Conservation (phyloP, 1,140 invertebrate genomes). For the silkworm (Bombyx mori) region ASM3026992v2 NC_085121.1:12629001-12629500, state of each 20-base stretch:
- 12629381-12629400: background rate
- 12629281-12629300: constrained; percentile 48
- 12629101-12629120: too few species aligned
- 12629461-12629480: too few species aligned
- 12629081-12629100: too few species aligned
- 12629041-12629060: too few species aligned
- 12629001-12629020: too few species aligned
- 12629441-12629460: too few species aligned
- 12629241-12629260: constrained; percentile 25
- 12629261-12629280: constrained; percentile 57
- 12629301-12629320: constrained; percentile 33
- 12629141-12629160: background rate
- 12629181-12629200: background rate
- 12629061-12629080: too few species aligned
- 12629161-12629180: background rate
- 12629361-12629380: background rate
- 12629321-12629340: constrained; percentile 24
- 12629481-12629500: too few species aligned
- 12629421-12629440: too few species aligned
- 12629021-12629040: too few species aligned
- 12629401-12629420: too few species aligned
- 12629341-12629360: background rate
- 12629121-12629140: background rate
- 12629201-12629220: background rate
- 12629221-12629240: constrained; percentile 37